These are phyloP conservation scores for Conomelus anceps DNA, from an alignment of 2,888 invertebrate species.

Conservation along the genomic window DNA sequence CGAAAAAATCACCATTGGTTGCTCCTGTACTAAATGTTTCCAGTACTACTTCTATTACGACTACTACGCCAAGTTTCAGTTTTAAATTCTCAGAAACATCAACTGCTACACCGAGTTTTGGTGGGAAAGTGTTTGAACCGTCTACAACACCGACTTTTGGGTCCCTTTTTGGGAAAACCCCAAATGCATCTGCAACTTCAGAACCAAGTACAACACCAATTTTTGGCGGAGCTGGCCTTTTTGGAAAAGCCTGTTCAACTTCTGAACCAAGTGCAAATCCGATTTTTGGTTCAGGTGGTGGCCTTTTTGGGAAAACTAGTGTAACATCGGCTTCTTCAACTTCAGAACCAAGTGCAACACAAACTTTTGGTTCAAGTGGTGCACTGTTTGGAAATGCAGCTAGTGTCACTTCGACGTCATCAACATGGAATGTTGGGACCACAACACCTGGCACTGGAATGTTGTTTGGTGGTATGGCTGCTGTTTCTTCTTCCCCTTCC, in stretches of 20 bases:
- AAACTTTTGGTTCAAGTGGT: neutral
- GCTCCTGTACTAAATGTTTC: neutral
- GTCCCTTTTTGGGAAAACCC: neutral
- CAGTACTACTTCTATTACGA: no score
- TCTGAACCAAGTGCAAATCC: neutral
- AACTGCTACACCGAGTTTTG: no score
- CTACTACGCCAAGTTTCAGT: neutral
- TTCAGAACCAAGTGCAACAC: neutral
- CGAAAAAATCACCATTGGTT: neutral
- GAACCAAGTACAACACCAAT: neutral
- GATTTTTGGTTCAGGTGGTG: no score
- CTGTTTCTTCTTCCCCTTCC: neutral
- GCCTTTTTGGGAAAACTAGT: no score
- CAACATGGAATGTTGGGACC: neutral
- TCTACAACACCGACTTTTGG: neutral
- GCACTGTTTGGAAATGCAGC: neutral
- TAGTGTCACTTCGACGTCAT: neutral
- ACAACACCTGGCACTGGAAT: conserved; percentile 26
- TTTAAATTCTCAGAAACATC: neutral
- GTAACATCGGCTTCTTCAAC: no score
- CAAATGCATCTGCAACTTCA: neutral
- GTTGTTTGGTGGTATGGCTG: conserved; percentile 31
- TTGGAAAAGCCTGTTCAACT: neutral
- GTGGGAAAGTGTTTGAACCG: neutral
- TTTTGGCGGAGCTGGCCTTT: neutral